A percentile compares a stretch with the other conserved stretches of the same genome.
Conservation (phyloP, 2,113 vertebrate species). For the Laticauda colubrina region DNA sequence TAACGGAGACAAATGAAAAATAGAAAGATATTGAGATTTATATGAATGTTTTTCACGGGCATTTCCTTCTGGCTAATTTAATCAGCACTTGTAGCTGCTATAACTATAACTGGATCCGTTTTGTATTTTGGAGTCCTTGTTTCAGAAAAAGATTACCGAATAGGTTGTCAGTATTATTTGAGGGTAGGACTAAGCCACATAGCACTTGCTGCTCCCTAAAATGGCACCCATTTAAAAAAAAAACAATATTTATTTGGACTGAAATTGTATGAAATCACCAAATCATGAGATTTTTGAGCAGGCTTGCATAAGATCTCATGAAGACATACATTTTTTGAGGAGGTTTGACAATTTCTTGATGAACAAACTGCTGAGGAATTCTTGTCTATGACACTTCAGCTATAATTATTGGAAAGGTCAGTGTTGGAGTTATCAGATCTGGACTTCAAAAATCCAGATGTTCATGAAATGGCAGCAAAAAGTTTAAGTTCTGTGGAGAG, state of each 20-base stretch:
- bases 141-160: background rate
- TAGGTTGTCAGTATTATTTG: background rate
- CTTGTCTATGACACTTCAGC: background rate
- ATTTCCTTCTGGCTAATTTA: background rate
- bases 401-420: background rate
- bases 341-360: background rate
- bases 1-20: constrained; percentile 46
- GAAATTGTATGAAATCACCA: background rate
- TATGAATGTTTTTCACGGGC: constrained; percentile 32
- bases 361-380: background rate
- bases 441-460: background rate
- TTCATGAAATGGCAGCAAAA: background rate
- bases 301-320: background rate
- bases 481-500: background rate
- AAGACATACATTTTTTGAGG: background rate
- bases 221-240: background rate
- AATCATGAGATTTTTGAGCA: background rate
- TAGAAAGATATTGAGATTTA: constrained; percentile 18
- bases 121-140: background rate
- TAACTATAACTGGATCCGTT: background rate
- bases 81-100: background rate
- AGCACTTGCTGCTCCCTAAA: background rate
- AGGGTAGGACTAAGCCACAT: background rate
- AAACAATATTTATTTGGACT: background rate
- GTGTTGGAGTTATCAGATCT: background rate